Conservation (phyloP, 2,113 vertebrate genomes). For the Cephalophus harveyi region DNA sequence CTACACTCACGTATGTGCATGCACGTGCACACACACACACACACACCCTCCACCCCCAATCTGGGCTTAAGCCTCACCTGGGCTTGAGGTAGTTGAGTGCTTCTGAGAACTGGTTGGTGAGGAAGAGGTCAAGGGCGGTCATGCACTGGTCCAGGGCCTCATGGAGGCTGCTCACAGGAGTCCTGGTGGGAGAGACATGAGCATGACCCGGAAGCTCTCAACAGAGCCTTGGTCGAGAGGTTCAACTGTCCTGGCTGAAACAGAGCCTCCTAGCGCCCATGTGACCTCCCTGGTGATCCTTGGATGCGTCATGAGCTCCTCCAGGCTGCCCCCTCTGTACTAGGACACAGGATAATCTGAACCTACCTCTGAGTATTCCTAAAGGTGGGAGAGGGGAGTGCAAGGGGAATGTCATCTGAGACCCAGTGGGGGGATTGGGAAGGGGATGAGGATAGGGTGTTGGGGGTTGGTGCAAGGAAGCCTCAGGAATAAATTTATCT, state of each 20-base stretch:
- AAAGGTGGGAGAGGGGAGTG: not conserved
- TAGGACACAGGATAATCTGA: not conserved
- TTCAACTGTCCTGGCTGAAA: not conserved
- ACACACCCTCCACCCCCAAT: not conserved
- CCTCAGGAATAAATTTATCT: not conserved
- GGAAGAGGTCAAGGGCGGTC: slow-evolving; percentile 93
- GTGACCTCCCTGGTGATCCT: not conserved
- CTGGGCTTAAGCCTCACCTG: slow-evolving; percentile 82
- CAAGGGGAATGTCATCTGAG: not conserved
- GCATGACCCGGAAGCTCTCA: not conserved
- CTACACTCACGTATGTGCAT: not conserved
- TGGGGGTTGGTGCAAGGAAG: not conserved
- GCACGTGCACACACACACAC: accelerated
- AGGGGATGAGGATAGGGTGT: not conserved
- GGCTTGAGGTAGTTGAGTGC: slow-evolving; percentile 88
- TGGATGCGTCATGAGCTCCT: not conserved
- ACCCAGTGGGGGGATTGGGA: not conserved
- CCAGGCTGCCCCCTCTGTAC: not conserved
- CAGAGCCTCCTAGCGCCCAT: not conserved
- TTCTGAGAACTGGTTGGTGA: slow-evolving; percentile 94
- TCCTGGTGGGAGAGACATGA: slow-evolving; percentile 26
- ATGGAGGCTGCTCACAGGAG: slow-evolving; percentile 83
- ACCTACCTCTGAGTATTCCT: not conserved
- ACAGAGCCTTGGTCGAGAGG: not conserved
- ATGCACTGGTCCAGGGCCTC: slow-evolving; percentile 92